These are phyloP conservation scores for Mareca penelope DNA, from an alignment of 2,797 vertebrate species.

Conservation along the genomic window DNA sequence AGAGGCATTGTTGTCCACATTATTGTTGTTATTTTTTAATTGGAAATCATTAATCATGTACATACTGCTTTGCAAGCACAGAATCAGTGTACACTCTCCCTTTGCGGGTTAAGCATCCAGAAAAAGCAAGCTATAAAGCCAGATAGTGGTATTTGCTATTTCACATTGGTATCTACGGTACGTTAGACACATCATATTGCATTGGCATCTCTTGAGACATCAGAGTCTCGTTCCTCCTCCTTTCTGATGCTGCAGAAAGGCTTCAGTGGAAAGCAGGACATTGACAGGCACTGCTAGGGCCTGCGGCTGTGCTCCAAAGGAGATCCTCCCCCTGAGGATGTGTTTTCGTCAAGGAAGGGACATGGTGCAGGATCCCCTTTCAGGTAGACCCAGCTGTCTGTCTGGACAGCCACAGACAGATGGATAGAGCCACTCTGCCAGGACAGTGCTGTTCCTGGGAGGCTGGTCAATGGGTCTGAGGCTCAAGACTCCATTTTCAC, in stretches of 20 bases:
- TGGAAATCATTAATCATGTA: background rate
- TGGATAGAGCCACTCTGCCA: background rate
- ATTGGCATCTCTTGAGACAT: background rate
- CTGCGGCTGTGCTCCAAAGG: background rate
- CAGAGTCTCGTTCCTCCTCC: background rate
- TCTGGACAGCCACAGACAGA: background rate
- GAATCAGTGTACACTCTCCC: fast-evolving
- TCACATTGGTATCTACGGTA: background rate
- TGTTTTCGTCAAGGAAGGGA: background rate
- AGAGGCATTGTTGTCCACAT: background rate
- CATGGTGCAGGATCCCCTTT: background rate
- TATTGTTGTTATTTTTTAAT: background rate
- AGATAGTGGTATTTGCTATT: background rate
- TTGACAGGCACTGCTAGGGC: fast-evolving
- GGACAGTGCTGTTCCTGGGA: background rate
- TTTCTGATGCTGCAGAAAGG: background rate
- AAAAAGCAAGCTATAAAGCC: background rate
- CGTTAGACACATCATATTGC: background rate
- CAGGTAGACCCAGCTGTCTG: background rate
- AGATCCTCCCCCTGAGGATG: background rate
- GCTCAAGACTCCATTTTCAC: background rate
- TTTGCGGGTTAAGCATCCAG: background rate
- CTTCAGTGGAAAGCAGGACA: background rate
- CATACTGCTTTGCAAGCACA: background rate
- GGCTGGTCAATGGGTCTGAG: too few relatives aligned